Base-by-base conservation (phyloP, 2,888 invertebrate species). In the Luperina testacea region DNA sequence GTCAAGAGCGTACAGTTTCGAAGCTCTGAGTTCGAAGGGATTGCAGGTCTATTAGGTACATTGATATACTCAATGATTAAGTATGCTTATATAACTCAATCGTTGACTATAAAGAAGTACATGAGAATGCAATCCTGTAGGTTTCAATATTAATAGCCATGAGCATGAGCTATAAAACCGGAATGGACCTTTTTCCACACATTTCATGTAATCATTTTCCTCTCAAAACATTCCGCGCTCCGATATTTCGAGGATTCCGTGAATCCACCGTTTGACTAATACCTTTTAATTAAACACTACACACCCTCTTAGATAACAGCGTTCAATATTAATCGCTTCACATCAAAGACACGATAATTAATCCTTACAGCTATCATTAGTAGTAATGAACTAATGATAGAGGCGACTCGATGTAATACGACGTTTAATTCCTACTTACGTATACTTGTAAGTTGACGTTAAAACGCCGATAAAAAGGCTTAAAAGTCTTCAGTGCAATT, bases 221-320 rank as follows among this genome's bases (percentile, higher is more conserved):
- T 83, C 82, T 85, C 77, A 85, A 87, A 83, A 83, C 87, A 86
- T 90, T 90, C 87, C 32, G 20, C 84, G 53, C 67, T 67, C 72
- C 64, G 77, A 87, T 90, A 92, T 91, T 92, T 91, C 87, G 84
- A 90, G 87, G 77, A 89, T 91, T 90, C 87, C 68, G 75, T 73
- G 83, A 89, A 90, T 82, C 68, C 24, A 57, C 27, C 61, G 27
- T 73, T 75, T 85, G 69, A 84, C 32, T 57, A 74, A 80, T 48
- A 68, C 13, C 27, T 68, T 77, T 78, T 84, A 78, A 84, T 85
- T 76, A 81, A 77, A 78, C 63, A 70, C 69, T 81, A 57, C 51
- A 57, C 57, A 65, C 70, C 59, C 51, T 63, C 32, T 72, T 63
- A 71, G 69, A 75, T 78, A 77, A 69, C 73, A 77, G 38, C 48